Evolutionary conservation across 2,888 invertebrate genomes (phyloP), one percentile per base, ranked within the genome.

Genomic region (Glaucopsyche alexis): DNA sequence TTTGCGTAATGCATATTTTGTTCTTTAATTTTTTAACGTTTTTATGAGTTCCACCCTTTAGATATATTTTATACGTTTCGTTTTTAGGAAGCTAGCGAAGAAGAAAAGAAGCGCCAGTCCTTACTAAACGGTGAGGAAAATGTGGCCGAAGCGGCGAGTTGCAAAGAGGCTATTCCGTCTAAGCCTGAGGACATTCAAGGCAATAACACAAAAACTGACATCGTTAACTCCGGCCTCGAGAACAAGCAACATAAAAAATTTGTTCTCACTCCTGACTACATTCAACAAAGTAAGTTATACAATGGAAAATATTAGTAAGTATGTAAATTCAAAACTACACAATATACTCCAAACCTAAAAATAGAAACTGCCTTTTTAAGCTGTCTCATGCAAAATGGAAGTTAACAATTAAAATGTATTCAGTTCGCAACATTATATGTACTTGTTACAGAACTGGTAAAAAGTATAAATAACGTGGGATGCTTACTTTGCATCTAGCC

Each of bases 191-290:
- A 91, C 76, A 84, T 89, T 75, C 85, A 86, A 77, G 85, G 87
- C 75, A 91, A 87, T 81, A 89, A 83, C 78, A 89, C 87, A 77
- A 90, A 91, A 83, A 88, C 88, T 16, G 89, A 89, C 81, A 87
- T 90, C 74, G 80, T 90, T 74, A 89, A 89, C 79, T 83, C 88
- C 13, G 81, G 78, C 42, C 84, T 81, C 72, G 88, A 86, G 69
- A 84, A 80, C 65, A 78, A 83, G 16, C 88, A 85, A 77, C 82
- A 79, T 82, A 93, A 89, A 80, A 90, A 97, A 90, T 98, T 98
- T 90, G 96, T 97, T 79, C 94, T 98, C 76, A 98, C 98, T 14
- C 97, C 97, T 73, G 97, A 98, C 89, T 98, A 98, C 84, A 97
- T 98, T 80, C 98, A 98, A 86, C 98, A 98, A 94, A 98, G 98